Conservation (phyloP, 53 echinoderm and acorn worm genomes). For the Paracentrotus lividus region DNA sequence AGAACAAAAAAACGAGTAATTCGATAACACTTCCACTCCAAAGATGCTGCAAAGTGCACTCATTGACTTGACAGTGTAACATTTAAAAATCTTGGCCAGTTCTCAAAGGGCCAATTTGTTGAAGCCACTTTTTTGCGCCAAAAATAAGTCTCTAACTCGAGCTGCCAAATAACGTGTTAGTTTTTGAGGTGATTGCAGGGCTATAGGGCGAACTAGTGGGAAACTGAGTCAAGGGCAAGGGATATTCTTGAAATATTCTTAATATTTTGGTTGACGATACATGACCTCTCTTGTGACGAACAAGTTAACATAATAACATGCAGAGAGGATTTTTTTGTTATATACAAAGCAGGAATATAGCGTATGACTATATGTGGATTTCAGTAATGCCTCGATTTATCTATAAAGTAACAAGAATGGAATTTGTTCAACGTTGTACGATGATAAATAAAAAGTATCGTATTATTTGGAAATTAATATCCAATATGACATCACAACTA, state of each 20-base stretch:
- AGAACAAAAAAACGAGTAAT: too few species aligned
- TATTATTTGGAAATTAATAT: not conserved
- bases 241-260: slow-evolving; percentile 6
- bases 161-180: slow-evolving; percentile 41
- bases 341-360: not conserved
- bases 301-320: not conserved
- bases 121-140: slow-evolving; percentile 11
- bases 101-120: slow-evolving; percentile 51
- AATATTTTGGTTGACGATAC: too few species aligned
- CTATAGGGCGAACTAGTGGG: not conserved
- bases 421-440: too few species aligned
- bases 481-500: not conserved
- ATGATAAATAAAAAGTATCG: too few species aligned
- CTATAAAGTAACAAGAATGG: not conserved
- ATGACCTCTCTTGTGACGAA: not conserved
- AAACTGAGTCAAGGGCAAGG: slow-evolving; percentile 45
- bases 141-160: slow-evolving; percentile 37
- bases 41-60: not conserved
- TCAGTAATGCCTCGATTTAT: not conserved
- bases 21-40: not conserved
- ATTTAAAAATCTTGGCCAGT: slow-evolving; percentile 38
- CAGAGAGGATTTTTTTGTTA: too few species aligned
- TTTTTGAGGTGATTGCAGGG: not conserved
- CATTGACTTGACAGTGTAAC: slow-evolving; percentile 9
- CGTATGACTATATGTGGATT: too few species aligned